Conservation (phyloP, 2,888 invertebrate genomes). For the Synergus gifuensis region DNA sequence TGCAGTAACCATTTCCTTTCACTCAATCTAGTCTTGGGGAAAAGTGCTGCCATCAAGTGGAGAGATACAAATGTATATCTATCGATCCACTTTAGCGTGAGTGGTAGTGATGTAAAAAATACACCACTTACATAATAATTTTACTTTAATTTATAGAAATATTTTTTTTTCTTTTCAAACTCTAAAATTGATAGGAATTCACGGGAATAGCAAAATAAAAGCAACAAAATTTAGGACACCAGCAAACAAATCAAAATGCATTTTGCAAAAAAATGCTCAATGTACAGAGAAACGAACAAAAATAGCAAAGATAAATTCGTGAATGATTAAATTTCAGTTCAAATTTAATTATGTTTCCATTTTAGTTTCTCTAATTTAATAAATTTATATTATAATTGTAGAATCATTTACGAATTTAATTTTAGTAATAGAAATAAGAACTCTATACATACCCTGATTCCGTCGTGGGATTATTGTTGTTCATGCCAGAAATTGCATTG, state of each 20-base stretch:
- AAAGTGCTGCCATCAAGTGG: constrained; percentile 11
- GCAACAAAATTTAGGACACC: not conserved
- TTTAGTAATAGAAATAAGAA: not conserved
- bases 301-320: constrained; percentile 2
- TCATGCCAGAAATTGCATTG: constrained; percentile 67
- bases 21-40: constrained; percentile 3
- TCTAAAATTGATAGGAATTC: not conserved
- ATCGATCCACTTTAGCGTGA: not conserved
- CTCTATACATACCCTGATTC: constrained; percentile 75
- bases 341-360: not conserved
- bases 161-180: no score
- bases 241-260: constrained; percentile 10
- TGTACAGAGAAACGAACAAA: constrained; percentile 17
- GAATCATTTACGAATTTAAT: constrained; percentile 6
- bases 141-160: not conserved
- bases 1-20: constrained; percentile 1
- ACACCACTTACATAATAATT: not conserved
- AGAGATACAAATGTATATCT: not conserved
- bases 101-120: not conserved
- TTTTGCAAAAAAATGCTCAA: not conserved
- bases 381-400: not conserved
- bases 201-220: not conserved
- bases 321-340: not conserved
- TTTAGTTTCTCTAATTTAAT: not conserved
- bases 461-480: constrained; percentile 69